Evolutionary conservation across 2,888 invertebrate species (phyloP), one percentile per base, ranked within the genome.

Genomic region (Barypeithes pellucidus): DNA sequence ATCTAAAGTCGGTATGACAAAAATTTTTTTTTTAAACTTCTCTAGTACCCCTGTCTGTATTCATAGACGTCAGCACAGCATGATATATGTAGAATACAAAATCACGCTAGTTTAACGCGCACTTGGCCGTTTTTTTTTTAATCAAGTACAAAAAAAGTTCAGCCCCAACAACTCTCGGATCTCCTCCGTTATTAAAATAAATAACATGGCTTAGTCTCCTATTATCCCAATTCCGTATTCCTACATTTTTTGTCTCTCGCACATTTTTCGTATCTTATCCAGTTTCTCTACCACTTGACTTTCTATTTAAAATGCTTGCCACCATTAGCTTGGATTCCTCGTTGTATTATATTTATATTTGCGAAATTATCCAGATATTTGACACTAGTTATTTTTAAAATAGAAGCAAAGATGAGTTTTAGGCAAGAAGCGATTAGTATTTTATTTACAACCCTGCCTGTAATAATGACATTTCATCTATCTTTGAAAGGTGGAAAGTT

Each of bases 141-240:
- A 39, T 1, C 18, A 14, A 52, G 18, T 52, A 36, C 54, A 66
- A 66, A 39, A n/a, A 39, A 54, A 66, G 18, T 66, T 66, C 54
- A 50, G 50, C 66, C 66, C 18, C 7, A 43, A 61, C 61, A 43
- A 43, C 61, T 24, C 61, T 43, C 43, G 12, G 20, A 43, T 41
- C 61, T 39, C 22, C 41, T n/a, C n/a, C 43, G 22, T 61, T 43
- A 61, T 61, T 61, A 61, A 22, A 61, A 61, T 61, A 61, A 61
- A 61, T 43, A 61, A 43, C 61, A 43, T 61, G 43, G 61, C 61
- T 41, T 61, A 61, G 39, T 61, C 61, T 61, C 43, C 43, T 61
- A 61, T 61, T 61, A 61, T 61, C 61, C 61, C 43, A 12, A 3
- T 61, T 61, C 16, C 41, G 43, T 59, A 8, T 60, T 36, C 20